A percentile compares a stretch with the other conserved stretches of the same genome.
Conservation (phyloP, 1,140 invertebrate species). For the Pollicipes pollicipes region DNA sequence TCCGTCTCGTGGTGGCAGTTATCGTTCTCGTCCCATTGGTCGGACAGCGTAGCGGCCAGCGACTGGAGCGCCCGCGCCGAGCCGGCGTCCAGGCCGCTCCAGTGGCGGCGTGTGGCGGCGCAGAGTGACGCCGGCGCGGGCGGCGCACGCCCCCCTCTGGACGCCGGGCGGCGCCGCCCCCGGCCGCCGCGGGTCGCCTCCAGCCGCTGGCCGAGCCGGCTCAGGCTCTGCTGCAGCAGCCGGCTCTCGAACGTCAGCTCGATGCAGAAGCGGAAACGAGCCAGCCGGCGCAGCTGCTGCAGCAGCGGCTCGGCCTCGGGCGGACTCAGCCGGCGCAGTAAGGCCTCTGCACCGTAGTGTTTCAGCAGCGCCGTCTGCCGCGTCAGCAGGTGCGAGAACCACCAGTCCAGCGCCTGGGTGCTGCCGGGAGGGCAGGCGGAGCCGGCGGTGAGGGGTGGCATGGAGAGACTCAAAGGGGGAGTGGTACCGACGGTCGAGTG, state of each 20-base stretch:
- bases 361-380: conserved; percentile 60
- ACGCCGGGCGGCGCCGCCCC: no score
- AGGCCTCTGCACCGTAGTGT: conserved; percentile 51
- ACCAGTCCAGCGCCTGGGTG: conserved; percentile 60
- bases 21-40: neutral
- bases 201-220: neutral
- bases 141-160: no score
- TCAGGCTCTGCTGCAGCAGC: neutral
- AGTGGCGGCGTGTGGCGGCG: neutral
- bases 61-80: neutral
- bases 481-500: no score
- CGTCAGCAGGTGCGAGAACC: conserved; percentile 61
- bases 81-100: neutral
- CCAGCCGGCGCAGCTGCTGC: neutral
- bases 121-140: neutral
- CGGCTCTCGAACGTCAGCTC: neutral
- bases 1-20: neutral
- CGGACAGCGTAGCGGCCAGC: neutral
- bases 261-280: neutral
- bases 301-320: neutral
- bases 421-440: conserved; percentile 29
- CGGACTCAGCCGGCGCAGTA: conserved; percentile 27
- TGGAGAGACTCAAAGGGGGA: no score
- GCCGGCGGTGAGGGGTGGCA: no score
- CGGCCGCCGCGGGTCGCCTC: no score